Evolutionary conservation across 2,797 vertebrate genomes (phyloP), one percentile per base, ranked within the genome.

Genomic region (Cuculus canorus): DNA sequence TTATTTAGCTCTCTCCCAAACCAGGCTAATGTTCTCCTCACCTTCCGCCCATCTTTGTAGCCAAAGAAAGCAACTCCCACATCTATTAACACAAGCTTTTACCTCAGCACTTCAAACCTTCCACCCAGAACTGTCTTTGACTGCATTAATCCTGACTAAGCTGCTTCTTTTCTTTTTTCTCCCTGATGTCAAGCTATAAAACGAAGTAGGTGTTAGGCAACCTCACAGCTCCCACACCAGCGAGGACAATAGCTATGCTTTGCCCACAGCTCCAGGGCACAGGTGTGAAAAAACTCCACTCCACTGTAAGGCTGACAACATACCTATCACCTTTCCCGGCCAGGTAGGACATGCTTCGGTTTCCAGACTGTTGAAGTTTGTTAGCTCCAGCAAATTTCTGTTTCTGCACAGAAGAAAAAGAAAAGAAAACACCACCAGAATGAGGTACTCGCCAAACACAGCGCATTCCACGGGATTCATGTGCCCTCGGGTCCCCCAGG

Each of bases 341-440:
- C 68, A 98, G 79, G 93, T 99, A 99, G 17, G 99, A 99, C 98
- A 99, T 98, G 97, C 99, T 99, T 94, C 98, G 97, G 95, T 98
- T 98, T 92, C 98, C 99, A 78, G 93, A 88, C 18, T 96, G 92
- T 17, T 97, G 97, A 17, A 81, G 47, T 93, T 97, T 98, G 90
- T 94, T 97, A 71, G 94, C 70, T 70, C 97, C 95, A 37, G 95
- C 41, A 73, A 92, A 96, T 91, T 97, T 98, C 98, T 98, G 96
- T 91, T 97, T 98, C 98, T 98, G 96, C 45, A 96, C 13, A 91
- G 66, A 78, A 64, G 13, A 16, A 19, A 43, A 92, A 73, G 28
- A 47, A 25, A 24, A 52, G 41, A 15, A 35, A 0, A 10, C 47
- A 78, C 9, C 75, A 73, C 3, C 47, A 79, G 25, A 25, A 8